phyloP scores from a whole-genome alignment of 2,888 invertebrate species.

The Neuroscelio doddi region DNA sequence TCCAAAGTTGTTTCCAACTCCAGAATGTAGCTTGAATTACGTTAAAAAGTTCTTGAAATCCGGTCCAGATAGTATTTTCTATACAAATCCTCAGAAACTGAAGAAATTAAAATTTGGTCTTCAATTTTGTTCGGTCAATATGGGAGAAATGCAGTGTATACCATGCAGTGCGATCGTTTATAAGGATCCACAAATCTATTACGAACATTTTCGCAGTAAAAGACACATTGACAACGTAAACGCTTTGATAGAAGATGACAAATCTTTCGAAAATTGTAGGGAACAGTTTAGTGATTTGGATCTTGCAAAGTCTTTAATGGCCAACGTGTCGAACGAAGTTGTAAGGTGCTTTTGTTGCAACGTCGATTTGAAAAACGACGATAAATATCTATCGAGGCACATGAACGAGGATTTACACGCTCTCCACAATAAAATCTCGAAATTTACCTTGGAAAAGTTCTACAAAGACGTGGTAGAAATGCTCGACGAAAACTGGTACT shows the following conservation, averaged over 20 bases:
- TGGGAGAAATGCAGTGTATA: conserved; percentile 47
- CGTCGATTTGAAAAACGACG: conserved; percentile 13
- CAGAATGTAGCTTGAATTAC: conserved; percentile 14
- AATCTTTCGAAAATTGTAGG: conserved; percentile 25
- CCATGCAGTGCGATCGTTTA: conserved; percentile 49
- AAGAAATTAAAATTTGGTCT: conserved; percentile 37
- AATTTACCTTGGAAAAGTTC: not conserved
- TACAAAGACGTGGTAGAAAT: conserved; percentile 12
- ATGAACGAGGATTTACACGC: not conserved
- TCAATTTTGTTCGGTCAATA: conserved; percentile 35
- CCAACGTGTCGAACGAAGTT: conserved; percentile 11
- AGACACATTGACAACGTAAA: conserved; percentile 50
- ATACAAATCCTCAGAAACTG: conserved; percentile 25
- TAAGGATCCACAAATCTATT: conserved; percentile 42
- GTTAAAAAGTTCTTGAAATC: conserved; percentile 28
- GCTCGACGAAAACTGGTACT: conserved; percentile 48
- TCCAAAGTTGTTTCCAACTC: conserved; percentile 12
- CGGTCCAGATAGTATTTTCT: conserved; percentile 40
- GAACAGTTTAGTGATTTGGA: conserved; percentile 39
- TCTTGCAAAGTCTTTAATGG: conserved; percentile 19
- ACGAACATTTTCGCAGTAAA: conserved; percentile 52
- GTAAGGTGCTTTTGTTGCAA: conserved; percentile 33
- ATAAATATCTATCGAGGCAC: conserved; percentile 20
- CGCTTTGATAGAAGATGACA: conserved; percentile 41
- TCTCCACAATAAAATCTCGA: not conserved